These are phyloP conservation scores for Temnopleurus reevesii DNA, from an alignment of 53 echinoderm and acorn worm species.

Conservation along the genomic window DNA sequence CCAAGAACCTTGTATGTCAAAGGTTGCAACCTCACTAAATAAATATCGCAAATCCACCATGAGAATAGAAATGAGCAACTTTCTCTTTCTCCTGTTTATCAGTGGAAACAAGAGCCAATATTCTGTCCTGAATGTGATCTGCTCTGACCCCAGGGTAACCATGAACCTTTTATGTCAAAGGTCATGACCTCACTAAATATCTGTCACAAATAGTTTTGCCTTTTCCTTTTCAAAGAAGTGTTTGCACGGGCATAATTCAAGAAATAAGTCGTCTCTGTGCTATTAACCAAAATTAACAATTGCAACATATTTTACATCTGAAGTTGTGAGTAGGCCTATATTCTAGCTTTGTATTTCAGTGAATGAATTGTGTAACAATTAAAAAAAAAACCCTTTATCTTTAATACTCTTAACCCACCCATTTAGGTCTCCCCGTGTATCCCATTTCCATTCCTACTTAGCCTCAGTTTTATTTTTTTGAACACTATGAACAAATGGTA, in stretches of 20 bases:
- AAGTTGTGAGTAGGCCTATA: no score
- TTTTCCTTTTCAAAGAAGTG: background rate
- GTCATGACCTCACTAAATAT: conserved; percentile 1
- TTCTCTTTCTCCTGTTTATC: background rate
- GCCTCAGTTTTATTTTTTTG: no score
- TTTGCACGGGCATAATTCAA: background rate
- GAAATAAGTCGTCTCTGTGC: no score
- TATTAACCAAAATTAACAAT: no score
- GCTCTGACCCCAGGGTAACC: background rate
- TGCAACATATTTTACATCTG: no score
- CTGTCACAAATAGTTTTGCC: background rate
- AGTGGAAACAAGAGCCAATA: background rate
- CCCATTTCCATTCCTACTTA: no score
- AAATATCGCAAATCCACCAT: background rate
- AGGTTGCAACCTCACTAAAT: conserved; percentile 6
- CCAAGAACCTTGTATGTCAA: background rate
- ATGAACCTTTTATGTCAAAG: background rate
- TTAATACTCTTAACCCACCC: no score
- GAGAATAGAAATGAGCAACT: background rate
- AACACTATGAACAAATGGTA: no score
- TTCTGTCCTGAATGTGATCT: conserved; percentile 24
- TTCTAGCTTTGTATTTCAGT: no score
- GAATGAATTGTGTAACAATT: no score
- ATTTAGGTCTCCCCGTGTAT: no score
- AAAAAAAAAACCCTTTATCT: no score